Evolutionary conservation across 2,797 vertebrate species (phyloP).

Genomic region (Hypotaenidia philippensis): DNA sequence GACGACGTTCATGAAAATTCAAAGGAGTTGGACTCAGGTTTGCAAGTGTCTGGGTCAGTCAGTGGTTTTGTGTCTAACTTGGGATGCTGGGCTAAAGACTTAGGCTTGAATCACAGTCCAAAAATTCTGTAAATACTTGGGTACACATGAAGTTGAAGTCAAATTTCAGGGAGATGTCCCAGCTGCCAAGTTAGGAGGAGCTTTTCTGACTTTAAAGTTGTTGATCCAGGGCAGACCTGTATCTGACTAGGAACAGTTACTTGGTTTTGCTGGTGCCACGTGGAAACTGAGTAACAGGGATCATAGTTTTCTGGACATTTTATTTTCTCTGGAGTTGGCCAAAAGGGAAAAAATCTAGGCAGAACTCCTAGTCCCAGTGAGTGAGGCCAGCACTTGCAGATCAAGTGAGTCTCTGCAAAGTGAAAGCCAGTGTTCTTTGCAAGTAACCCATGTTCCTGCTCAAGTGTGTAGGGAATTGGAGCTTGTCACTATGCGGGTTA

Average conservation of each 20-base stretch:
- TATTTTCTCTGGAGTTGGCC: neutral
- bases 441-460: neutral
- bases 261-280: neutral
- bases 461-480: accelerated
- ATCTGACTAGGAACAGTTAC: neutral
- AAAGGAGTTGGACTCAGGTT: neutral
- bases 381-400: neutral
- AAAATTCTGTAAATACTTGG: neutral
- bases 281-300: neutral
- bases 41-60: neutral
- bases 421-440: neutral
- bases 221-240: neutral
- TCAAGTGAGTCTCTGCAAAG: neutral
- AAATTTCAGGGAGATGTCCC: neutral
- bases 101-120: neutral
- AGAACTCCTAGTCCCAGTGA: neutral
- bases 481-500: neutral
- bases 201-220: neutral
- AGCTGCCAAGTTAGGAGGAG: neutral
- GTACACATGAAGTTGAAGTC: neutral
- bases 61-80: neutral
- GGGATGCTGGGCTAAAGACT: neutral
- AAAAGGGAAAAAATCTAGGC: neutral
- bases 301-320: neutral
- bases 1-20: neutral